Conservation (phyloP, 2,888 invertebrate species). For the Rhagophthalmus giganteus region DNA sequence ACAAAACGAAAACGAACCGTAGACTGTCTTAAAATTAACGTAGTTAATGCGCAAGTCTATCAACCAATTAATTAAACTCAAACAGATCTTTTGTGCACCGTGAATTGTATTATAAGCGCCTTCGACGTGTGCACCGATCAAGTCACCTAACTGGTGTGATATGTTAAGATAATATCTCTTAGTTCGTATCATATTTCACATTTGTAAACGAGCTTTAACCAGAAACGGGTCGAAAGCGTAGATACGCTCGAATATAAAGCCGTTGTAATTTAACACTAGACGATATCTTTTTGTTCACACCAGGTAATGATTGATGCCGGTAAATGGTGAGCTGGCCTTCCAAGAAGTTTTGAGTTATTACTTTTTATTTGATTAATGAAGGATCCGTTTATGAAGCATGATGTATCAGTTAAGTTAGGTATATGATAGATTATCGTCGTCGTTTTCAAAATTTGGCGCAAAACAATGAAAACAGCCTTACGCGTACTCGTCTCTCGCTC, state of each 20-base stretch:
- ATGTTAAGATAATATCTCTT: constrained; percentile 27
- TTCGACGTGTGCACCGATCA: constrained; percentile 23
- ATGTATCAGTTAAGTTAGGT: constrained; percentile 17
- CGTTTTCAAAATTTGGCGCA: no score
- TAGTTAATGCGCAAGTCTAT: no score
- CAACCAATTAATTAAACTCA: no score
- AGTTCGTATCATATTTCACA: constrained; percentile 34
- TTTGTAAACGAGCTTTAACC: constrained; percentile 31
- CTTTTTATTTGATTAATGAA: constrained; percentile 22
- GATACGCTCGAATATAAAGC: constrained; percentile 18
- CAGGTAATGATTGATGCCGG: constrained; percentile 24
- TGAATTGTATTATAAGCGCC: background rate
- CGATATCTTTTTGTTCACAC: constrained; percentile 24
- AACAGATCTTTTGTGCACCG: background rate
- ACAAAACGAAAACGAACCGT: no score
- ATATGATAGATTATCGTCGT: constrained; percentile 10
- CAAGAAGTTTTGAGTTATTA: constrained; percentile 18
- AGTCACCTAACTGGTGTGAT: constrained; percentile 23
- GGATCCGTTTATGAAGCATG: constrained; percentile 17
- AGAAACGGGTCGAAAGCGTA: constrained; percentile 35
- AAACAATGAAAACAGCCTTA: no score
- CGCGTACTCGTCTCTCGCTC: no score
- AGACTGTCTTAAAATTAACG: no score
- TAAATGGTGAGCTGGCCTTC: constrained; percentile 13
- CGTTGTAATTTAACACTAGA: constrained; percentile 26